These are phyloP conservation scores for Latrodectus geometricus DNA, from an alignment of 1,140 invertebrate species.

Conservation along the genomic window DNA sequence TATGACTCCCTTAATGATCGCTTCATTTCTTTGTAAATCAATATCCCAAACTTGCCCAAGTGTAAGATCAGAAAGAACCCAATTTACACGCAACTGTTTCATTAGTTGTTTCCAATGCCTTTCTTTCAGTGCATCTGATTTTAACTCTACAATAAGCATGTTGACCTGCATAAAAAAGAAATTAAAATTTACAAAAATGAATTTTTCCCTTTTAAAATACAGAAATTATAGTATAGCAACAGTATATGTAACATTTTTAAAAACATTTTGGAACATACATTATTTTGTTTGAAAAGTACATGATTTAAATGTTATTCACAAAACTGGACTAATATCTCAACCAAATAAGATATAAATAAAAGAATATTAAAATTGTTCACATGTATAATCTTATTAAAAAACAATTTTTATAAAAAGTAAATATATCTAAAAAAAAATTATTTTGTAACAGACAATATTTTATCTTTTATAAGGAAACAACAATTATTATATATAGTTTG, in stretches of 20 bases:
- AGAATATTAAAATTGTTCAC: too few relatives aligned
- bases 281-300: too few relatives aligned
- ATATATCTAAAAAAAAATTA: too few relatives aligned
- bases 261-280: too few relatives aligned
- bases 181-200: neutral
- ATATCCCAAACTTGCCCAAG: constrained; percentile 99
- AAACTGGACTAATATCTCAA: neutral
- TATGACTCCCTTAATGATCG: constrained; percentile 95
- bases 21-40: constrained; percentile 93
- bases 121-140: constrained; percentile 99
- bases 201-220: too few relatives aligned
- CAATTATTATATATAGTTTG: too few relatives aligned
- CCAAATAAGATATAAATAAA: neutral
- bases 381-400: too few relatives aligned
- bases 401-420: too few relatives aligned
- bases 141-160: constrained; percentile 95
- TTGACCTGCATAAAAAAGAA: constrained; percentile 78
- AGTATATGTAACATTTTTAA: too few relatives aligned
- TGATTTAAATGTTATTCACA: neutral
- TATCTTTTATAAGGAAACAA: too few relatives aligned
- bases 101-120: constrained; percentile 99
- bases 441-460: too few relatives aligned
- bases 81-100: constrained; percentile 92
- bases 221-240: too few relatives aligned
- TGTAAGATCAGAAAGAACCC: constrained; percentile 94